These are phyloP conservation scores for Synchiropus splendidus DNA, from an alignment of 2,113 vertebrate species.

Conservation along the genomic window DNA sequence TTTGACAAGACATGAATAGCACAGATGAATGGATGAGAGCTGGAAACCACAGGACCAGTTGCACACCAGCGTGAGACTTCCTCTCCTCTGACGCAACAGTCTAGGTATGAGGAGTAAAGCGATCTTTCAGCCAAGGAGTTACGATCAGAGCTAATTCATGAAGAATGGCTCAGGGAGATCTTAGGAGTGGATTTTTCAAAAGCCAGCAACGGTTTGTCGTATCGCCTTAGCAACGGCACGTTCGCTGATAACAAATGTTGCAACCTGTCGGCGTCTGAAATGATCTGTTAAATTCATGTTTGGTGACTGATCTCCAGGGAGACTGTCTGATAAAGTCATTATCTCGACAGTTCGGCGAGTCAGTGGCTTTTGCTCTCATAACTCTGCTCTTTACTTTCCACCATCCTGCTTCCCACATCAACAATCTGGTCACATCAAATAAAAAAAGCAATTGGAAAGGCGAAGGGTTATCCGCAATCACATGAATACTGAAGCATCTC, in stretches of 20 bases:
- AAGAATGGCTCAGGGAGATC: constrained; percentile 5
- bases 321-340: background rate
- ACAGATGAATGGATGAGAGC: no score
- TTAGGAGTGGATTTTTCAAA: constrained; percentile 17
- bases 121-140: constrained; percentile 3
- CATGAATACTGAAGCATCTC: no score
- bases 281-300: constrained; percentile 11
- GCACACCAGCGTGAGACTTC: no score
- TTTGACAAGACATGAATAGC: no score
- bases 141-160: constrained; percentile 29
- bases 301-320: background rate
- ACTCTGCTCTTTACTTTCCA: background rate
- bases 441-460: no score
- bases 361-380: background rate
- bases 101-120: no score
- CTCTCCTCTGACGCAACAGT: constrained; percentile 3
- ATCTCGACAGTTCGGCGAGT: background rate
- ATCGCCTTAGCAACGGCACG: constrained; percentile 36
- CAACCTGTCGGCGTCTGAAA: constrained; percentile 4
- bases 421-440: no score
- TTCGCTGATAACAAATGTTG: constrained; percentile 34
- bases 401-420: no score
- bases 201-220: constrained; percentile 31
- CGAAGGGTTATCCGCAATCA: no score
- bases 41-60: no score